phyloP scores from a whole-genome alignment of 2,797 vertebrate species.

The Neopelma chrysocephalum region DNA sequence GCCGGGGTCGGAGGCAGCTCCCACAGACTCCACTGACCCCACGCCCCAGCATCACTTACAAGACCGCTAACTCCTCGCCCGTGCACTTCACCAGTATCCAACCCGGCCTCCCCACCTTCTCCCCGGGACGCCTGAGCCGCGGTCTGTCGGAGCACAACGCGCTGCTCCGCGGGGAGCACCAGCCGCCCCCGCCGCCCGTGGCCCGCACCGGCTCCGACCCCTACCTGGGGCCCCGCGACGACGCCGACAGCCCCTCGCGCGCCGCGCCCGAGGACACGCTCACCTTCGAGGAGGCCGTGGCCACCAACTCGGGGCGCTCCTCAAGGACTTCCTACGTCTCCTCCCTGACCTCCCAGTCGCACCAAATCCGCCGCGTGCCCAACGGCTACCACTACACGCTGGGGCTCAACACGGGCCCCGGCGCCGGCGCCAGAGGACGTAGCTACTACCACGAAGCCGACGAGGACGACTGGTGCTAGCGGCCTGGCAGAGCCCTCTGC shows the following conservation, averaged over 20 bases:
- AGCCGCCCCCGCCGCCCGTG: slow-evolving; percentile 77
- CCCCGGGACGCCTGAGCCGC: slow-evolving; percentile 87
- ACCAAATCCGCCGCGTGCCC: slow-evolving; percentile 85
- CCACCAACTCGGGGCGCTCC: slow-evolving; percentile 80
- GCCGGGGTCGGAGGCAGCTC: slow-evolving; percentile 92
- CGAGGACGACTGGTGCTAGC: slow-evolving; percentile 96
- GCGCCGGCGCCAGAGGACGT: slow-evolving; percentile 76
- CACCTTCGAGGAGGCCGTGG: slow-evolving; percentile 87
- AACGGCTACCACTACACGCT: slow-evolving; percentile 89
- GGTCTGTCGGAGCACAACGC: slow-evolving; percentile 91
- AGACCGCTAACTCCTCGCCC: slow-evolving; percentile 93
- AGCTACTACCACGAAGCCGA: slow-evolving; percentile 87
- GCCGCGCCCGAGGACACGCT: slow-evolving; percentile 82
- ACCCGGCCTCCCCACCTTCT: slow-evolving; percentile 75
- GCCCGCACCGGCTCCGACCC: slow-evolving; percentile 90
- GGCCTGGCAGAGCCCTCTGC: slow-evolving; percentile 39
- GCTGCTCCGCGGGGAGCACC: slow-evolving; percentile 80
- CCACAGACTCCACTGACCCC: slow-evolving; percentile 92
- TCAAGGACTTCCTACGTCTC: slow-evolving; percentile 84
- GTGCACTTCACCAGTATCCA: slow-evolving; percentile 83
- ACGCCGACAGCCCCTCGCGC: slow-evolving; percentile 60
- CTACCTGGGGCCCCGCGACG: slow-evolving; percentile 80
- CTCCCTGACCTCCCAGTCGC: slow-evolving; percentile 83
- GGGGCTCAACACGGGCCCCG: slow-evolving; percentile 77
- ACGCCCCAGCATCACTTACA: slow-evolving; percentile 91